These are phyloP conservation scores for Polypterus senegalus DNA, from an alignment of 2,113 vertebrate genomes.

Conservation along the genomic window DNA sequence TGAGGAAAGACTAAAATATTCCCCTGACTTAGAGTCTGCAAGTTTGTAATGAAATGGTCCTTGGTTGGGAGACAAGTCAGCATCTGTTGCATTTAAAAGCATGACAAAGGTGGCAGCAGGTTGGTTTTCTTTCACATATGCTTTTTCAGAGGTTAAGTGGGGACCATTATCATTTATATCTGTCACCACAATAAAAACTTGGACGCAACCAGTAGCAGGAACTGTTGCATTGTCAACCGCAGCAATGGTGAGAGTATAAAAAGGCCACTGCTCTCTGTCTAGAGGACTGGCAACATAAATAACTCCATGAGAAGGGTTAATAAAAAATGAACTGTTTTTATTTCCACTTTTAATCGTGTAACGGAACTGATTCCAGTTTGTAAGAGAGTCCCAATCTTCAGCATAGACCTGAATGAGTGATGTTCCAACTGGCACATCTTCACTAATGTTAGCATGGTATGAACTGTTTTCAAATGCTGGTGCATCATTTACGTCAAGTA, in stretches of 20 bases:
- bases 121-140: constrained; percentile 46
- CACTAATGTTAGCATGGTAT: constrained; percentile 32
- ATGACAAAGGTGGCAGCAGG: constrained; percentile 43
- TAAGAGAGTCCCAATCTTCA: constrained; percentile 37
- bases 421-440: constrained; percentile 34
- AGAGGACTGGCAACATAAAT: constrained; percentile 37
- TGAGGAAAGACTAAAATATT: constrained; percentile 37
- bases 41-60: constrained; percentile 51
- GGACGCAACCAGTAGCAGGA: constrained; percentile 41
- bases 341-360: constrained; percentile 45
- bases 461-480: constrained; percentile 33
- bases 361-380: constrained; percentile 40
- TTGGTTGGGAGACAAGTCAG: constrained; percentile 46
- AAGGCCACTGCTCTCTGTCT: constrained; percentile 45
- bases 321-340: constrained; percentile 35
- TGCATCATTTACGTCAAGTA: constrained; percentile 45
- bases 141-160: constrained; percentile 28
- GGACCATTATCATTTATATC: constrained; percentile 54
- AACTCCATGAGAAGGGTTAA: constrained; percentile 38
- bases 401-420: constrained; percentile 39
- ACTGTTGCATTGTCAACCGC: constrained; percentile 45
- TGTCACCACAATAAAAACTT: constrained; percentile 33
- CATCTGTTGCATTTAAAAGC: constrained; percentile 38
- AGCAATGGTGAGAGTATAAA: constrained; percentile 46
- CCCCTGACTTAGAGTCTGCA: constrained; percentile 22